Base-by-base conservation (phyloP, 1,140 invertebrate species). In the Drosophila kohkoa region DNA sequence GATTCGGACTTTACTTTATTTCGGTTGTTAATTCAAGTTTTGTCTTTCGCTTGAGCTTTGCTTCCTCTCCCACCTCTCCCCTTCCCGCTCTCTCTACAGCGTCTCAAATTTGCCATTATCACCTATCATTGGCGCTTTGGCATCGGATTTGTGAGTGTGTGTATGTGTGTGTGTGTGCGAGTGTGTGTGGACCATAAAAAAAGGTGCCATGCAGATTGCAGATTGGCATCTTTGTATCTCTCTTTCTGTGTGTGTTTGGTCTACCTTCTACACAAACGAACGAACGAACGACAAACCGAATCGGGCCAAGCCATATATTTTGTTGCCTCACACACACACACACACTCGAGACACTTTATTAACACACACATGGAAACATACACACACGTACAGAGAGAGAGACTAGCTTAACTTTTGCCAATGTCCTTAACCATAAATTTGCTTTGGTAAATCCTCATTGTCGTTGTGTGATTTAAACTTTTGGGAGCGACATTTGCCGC, bases 401-500 rank as follows among this genome's bases (percentile, higher is more conserved):
- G 48, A 57, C 79, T 64, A 73, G 83, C 83, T 88, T 87, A 85
- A 78, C 81, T 89, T 89, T 78, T 81, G 81, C 78, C 86, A 76
- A 89, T 85, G 86, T 85, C 77, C 78, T 83, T 90, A 81, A 74
- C 88, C 75, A 90, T 90, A 90, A 90, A 90, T 90, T 90, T 87
- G 83, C 70, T 75, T 81, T 76, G 70, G 79, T 77, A 90, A 90
- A 90, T 90, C 88, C 88, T 83, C 70, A 81, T 83, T 90, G 88
- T 90, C 88, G 81, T 90, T 90, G 71, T 90, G 88, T 90, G 88
- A 90, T 90, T 90, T 90, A 90, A 90, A 90, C 88, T 90, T 90
- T 90, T 87, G 48, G 70, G 63, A 25, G 57, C 57, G 49, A 54
- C 66, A 57, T 74, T 25, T 54, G 71, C 54, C 72, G 59, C 59